Base-by-base conservation (phyloP, 2,113 vertebrate genomes). In the Pao palembangensis region DNA sequence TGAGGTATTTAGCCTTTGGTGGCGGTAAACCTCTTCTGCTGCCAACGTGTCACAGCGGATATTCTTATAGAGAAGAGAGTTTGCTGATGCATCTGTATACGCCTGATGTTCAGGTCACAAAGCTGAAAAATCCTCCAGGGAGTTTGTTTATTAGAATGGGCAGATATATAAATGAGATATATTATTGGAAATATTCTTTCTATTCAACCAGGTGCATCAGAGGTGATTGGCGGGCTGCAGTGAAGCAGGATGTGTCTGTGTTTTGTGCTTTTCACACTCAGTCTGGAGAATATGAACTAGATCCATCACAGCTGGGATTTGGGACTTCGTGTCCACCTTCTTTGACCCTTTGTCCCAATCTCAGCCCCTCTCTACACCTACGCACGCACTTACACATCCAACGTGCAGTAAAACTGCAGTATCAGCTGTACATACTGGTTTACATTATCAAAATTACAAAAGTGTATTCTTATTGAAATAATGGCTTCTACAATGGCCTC, bases 61-160 rank as follows among this genome's bases (percentile, higher is more conserved):
- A 31, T 46, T 55, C 51, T 61, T 57, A 75, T 67, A 71, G 74
- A n/a, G 51, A 74, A 72, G 62, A 38, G 34, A 42, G 59, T 70
- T 31, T 34, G 14, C 42, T 51, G 61, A 53, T 16, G 47, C 71
- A 43, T 20, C 28, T 48, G 58, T 72, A 61, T 58, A 58, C 31
- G 67, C 67, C 60, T 73, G 38, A 67, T 58, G 63, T 69, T 71
- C 44, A 69, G 55, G 75, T 75, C 61, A 67, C 70, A 71, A 64
- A n/a, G n/a, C 47, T 17, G 44, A 17, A 6, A 47, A n/a, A 47
- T 47, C 44, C 44, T n/a, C n/a, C 17, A 47, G 25, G 2, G 2
- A 5, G 25, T 28, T 28, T 28, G 25, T 28, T 28, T 28, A 28
- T 28, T 28, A 28, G 25, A 28, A 28, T 28, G 25, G 25, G 5